Evolutionary conservation across 2,888 invertebrate genomes (phyloP).

Genomic region (Agelastica alni): DNA sequence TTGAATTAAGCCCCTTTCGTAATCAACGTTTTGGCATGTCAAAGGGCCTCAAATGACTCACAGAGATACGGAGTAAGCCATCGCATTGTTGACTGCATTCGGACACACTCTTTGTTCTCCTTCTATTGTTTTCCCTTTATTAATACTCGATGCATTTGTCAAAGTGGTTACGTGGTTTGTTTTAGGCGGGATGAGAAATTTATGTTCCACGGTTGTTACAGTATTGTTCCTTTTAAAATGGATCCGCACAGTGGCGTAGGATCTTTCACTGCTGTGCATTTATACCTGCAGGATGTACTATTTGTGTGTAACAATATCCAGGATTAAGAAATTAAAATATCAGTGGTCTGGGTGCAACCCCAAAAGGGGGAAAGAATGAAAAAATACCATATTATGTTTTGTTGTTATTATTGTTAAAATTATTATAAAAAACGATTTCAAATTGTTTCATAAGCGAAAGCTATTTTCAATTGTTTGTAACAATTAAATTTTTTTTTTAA

Average conservation of each 20-base stretch:
- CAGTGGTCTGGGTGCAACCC: too few relatives aligned
- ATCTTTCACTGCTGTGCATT: too few relatives aligned
- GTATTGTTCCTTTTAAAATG: slow-evolving; percentile 10
- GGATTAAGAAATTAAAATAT: too few relatives aligned
- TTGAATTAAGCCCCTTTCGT: slow-evolving; percentile 20
- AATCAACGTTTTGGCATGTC: slow-evolving; percentile 21
- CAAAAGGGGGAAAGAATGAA: too few relatives aligned
- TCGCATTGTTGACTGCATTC: slow-evolving; percentile 22
- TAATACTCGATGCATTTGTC: slow-evolving; percentile 30
- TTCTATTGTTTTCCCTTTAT: slow-evolving; percentile 27
- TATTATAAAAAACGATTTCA: too few relatives aligned
- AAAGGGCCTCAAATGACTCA: slow-evolving; percentile 24
- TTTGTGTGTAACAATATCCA: too few relatives aligned
- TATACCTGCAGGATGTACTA: too few relatives aligned
- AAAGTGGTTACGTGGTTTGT: slow-evolving; percentile 27
- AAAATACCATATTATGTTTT: too few relatives aligned
- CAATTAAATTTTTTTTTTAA: too few relatives aligned
- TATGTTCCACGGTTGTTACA: slow-evolving; percentile 5
- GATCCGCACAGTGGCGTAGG: not conserved
- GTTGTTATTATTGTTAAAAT: too few relatives aligned
- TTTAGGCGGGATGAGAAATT: slow-evolving; percentile 17
- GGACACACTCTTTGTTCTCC: slow-evolving; percentile 26
- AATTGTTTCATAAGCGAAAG: too few relatives aligned
- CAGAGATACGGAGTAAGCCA: slow-evolving; percentile 29
- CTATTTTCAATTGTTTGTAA: too few relatives aligned